These are phyloP conservation scores for Drosophila melanosoma DNA, from an alignment of 2,888 invertebrate species.

Conservation along the genomic window DNA sequence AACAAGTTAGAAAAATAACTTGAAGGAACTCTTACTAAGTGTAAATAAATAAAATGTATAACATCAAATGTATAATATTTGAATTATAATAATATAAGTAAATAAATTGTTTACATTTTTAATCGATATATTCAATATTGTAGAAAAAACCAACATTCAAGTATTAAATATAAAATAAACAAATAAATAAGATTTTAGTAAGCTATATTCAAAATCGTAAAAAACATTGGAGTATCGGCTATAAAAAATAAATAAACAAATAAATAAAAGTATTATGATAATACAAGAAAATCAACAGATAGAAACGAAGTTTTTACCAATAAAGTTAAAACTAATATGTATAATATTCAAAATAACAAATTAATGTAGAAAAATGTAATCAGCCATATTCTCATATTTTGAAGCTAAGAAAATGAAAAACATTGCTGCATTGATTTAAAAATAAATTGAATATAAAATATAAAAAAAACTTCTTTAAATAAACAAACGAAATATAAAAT, in stretches of 20 bases:
- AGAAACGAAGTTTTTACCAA: fast-evolving
- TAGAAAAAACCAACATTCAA: not conserved
- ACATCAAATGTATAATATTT: not conserved
- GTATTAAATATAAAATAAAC: not conserved
- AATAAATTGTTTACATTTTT: not conserved
- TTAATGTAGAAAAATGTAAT: not conserved
- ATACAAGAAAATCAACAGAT: not conserved
- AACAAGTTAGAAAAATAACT: not conserved
- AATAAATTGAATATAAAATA: not conserved
- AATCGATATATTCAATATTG: not conserved
- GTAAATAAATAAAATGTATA: too few relatives aligned
- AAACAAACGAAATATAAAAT: not conserved
- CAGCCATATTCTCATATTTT: not conserved
- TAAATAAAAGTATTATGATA: not conserved
- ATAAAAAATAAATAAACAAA: not conserved
- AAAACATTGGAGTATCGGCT: not conserved
- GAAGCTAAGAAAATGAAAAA: not conserved
- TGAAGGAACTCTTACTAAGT: too few relatives aligned
- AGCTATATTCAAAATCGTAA: not conserved
- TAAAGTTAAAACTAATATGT: not conserved
- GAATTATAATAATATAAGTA: not conserved
- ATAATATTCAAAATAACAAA: not conserved
- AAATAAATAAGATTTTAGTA: not conserved
- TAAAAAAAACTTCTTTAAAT: not conserved
- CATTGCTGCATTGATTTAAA: not conserved